Evolutionary conservation across 2,113 vertebrate genomes (phyloP).

Genomic region (Lynx canadensis): DNA sequence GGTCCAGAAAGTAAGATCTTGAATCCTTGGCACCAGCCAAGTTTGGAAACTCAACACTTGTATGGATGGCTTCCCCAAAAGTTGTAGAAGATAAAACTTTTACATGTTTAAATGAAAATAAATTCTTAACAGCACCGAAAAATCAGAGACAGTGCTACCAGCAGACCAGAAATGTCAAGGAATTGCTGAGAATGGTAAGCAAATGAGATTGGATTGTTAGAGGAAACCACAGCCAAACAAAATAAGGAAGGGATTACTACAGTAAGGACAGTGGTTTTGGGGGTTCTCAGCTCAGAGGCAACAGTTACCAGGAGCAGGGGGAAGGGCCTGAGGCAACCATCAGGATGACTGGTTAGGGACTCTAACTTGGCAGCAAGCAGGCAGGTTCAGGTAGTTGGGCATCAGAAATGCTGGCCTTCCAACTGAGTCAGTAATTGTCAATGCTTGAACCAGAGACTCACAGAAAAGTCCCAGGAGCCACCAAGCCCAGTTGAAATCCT

Average conservation of each 20-base stretch:
- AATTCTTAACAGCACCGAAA: neutral
- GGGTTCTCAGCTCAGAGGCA: neutral
- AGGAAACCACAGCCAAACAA: neutral
- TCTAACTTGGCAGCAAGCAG: neutral
- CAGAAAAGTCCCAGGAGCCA: neutral
- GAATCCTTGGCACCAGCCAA: neutral
- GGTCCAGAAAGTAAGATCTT: slow-evolving; percentile 21
- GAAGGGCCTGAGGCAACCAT: neutral
- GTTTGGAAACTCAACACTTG: neutral
- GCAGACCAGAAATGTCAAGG: neutral
- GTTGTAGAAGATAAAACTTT: neutral
- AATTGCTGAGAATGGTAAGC: slow-evolving; percentile 17
- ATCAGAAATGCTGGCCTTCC: neutral
- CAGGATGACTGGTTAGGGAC: neutral
- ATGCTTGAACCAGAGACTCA: neutral
- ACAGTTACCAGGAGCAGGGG: neutral
- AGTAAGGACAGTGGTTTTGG: neutral
- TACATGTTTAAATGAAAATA: slow-evolving; percentile 5
- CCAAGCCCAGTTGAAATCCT: neutral
- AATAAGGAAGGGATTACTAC: neutral
- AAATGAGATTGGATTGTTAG: neutral
- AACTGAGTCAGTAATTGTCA: neutral
- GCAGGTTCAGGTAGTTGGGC: neutral
- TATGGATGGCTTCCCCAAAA: neutral
- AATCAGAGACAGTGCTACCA: neutral